These are phyloP conservation scores for Strongylocentrotus purpuratus DNA, from an alignment of 35 echinoderm and acorn worm genomes.

Conservation along the genomic window DNA sequence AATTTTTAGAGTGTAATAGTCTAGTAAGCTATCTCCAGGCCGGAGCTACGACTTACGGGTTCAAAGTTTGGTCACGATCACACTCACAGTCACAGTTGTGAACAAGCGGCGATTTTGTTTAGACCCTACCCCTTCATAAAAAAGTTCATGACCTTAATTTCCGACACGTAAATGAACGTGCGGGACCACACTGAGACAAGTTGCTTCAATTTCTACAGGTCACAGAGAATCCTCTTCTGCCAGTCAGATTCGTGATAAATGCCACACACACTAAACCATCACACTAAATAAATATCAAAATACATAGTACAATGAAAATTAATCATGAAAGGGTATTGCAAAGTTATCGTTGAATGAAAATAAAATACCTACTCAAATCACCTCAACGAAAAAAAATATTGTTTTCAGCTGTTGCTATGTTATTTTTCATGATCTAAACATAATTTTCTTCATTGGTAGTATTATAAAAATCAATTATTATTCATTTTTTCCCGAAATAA, in stretches of 20 bases:
- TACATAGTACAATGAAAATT: not conserved
- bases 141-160: not conserved
- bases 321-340: not conserved
- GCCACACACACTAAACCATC: not conserved
- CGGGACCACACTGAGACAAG: not conserved
- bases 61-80: no score
- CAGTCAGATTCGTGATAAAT: not conserved
- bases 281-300: not conserved
- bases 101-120: no score
- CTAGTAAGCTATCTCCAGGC: no score
- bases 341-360: not conserved
- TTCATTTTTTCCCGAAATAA: not conserved
- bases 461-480: not conserved
- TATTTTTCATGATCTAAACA: not conserved
- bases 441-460: not conserved
- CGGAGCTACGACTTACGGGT: no score
- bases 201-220: not conserved
- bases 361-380: not conserved
- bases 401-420: slow-evolving; percentile 43
- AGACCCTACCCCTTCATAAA: no score
- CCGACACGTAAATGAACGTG: not conserved
- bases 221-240: not conserved
- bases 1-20: no score
- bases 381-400: slow-evolving; percentile 1
- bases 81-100: no score